Percentiles rank a stretch among this genome's conserved stretches.
Evolutionary conservation across 2,888 invertebrate genomes (phyloP).

Genomic region (Frankliniella intonsa): DNA sequence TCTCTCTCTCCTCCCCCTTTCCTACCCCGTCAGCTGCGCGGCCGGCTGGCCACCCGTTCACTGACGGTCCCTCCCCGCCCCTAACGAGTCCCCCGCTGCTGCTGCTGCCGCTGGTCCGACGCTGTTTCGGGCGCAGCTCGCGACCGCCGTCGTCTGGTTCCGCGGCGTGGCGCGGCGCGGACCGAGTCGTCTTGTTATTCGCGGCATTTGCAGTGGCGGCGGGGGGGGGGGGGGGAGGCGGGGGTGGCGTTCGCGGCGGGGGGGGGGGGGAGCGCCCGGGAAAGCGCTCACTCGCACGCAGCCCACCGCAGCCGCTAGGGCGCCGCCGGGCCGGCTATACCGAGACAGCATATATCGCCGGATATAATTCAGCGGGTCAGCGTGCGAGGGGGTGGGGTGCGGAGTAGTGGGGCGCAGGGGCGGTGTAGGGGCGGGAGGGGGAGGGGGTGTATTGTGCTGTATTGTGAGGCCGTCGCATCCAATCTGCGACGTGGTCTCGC

Average conservation of each 20-base stretch:
- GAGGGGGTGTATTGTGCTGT: background rate
- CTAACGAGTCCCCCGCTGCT: no score
- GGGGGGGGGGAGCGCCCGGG: background rate
- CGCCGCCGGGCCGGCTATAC: background rate
- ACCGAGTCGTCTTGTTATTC: background rate
- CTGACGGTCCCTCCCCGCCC: no score
- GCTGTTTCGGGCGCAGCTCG: no score
- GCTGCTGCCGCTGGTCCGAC: no score
- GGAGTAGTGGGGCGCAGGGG: background rate
- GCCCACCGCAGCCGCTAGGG: background rate
- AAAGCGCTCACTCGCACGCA: background rate
- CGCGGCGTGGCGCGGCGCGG: no score
- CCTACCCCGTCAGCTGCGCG: no score
- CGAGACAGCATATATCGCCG: background rate
- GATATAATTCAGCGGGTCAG: background rate
- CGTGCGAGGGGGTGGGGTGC: background rate
- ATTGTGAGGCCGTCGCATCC: background rate
- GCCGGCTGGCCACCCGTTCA: no score
- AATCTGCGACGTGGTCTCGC: slow-evolving; percentile 17
- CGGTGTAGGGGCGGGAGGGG: background rate
- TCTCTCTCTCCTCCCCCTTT: no score
- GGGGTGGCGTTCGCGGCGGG: background rate
- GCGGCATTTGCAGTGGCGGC: background rate
- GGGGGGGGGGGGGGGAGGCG: background rate
- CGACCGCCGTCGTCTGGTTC: no score